Evolutionary conservation across 2,113 vertebrate genomes (phyloP).

Genomic region (Climacteris rufus): DNA sequence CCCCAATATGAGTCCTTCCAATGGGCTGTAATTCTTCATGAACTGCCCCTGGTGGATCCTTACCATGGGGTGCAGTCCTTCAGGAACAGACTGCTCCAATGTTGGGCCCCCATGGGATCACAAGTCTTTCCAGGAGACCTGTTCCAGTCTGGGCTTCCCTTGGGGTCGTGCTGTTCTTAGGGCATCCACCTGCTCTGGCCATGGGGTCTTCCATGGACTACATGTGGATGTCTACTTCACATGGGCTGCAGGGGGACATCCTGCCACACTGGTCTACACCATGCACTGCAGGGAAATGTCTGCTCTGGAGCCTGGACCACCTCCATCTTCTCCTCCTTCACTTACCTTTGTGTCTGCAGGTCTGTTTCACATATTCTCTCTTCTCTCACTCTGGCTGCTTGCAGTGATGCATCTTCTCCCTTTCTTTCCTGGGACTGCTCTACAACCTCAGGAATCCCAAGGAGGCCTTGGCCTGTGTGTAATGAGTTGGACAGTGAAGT

Average conservation of each 20-base stretch:
- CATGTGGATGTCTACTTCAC: neutral
- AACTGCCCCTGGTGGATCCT: rapidly evolving
- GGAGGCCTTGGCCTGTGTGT: neutral
- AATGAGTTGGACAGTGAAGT: neutral
- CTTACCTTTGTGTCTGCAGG: neutral
- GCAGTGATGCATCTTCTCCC: neutral
- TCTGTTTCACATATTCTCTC: neutral
- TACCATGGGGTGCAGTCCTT: too few species aligned
- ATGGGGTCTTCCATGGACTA: neutral
- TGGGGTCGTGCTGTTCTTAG: too few species aligned
- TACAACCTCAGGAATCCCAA: neutral
- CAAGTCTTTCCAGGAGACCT: neutral
- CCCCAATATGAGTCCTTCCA: neutral
- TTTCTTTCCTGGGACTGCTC: neutral
- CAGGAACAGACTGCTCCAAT: neutral
- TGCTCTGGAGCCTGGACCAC: rapidly evolving
- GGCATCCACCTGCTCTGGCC: neutral
- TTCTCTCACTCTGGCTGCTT: neutral
- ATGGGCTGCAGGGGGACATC: neutral
- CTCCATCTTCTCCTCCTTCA: neutral
- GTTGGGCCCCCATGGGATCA: rapidly evolving
- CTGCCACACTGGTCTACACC: neutral
- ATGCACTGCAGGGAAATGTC: neutral
- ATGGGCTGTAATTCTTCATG: neutral
- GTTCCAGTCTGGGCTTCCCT: rapidly evolving